Percentiles rank a stretch among this genome's conserved stretches.
These are phyloP conservation scores for Apeira syringaria DNA, from an alignment of 2,888 invertebrate genomes.

Conservation along the genomic window DNA sequence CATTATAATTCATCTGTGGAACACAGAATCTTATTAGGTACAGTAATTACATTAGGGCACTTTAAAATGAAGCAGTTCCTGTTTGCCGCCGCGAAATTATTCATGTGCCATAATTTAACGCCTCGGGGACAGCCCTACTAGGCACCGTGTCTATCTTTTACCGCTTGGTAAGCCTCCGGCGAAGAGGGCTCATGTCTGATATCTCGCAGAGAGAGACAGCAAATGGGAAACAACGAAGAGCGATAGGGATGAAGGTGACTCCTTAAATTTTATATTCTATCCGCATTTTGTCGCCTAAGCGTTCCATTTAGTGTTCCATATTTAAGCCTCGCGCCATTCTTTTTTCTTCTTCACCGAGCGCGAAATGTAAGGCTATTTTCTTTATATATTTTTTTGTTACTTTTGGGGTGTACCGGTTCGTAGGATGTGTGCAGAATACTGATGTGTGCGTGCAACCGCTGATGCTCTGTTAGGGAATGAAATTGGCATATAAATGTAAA, in stretches of 20 bases:
- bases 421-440: constrained; percentile 75
- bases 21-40: constrained; percentile 46
- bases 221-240: constrained; percentile 39
- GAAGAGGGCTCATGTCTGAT: constrained; percentile 72
- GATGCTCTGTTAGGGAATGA: constrained; percentile 80
- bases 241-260: constrained; percentile 59
- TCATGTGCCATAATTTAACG: constrained; percentile 56
- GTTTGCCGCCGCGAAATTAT: constrained; percentile 59
- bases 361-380: constrained; percentile 71
- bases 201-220: constrained; percentile 59
- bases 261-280: constrained; percentile 83
- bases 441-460: constrained; percentile 79
- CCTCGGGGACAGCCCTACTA: constrained; percentile 63
- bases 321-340: constrained; percentile 78
- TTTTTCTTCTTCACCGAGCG: constrained; percentile 69
- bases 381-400: constrained; percentile 66
- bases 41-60: constrained; percentile 58
- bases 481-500: constrained; percentile 84
- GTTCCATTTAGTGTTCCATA: constrained; percentile 84
- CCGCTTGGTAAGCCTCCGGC: constrained; percentile 77
- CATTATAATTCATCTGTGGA: constrained; percentile 22
- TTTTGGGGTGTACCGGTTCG: constrained; percentile 60
- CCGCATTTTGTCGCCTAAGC: constrained; percentile 84
- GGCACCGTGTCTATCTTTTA: constrained; percentile 78
- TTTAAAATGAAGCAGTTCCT: constrained; percentile 52